phyloP scores from a whole-genome alignment of 1,140 invertebrate species.

The Gyrodactylus salaris region DNA sequence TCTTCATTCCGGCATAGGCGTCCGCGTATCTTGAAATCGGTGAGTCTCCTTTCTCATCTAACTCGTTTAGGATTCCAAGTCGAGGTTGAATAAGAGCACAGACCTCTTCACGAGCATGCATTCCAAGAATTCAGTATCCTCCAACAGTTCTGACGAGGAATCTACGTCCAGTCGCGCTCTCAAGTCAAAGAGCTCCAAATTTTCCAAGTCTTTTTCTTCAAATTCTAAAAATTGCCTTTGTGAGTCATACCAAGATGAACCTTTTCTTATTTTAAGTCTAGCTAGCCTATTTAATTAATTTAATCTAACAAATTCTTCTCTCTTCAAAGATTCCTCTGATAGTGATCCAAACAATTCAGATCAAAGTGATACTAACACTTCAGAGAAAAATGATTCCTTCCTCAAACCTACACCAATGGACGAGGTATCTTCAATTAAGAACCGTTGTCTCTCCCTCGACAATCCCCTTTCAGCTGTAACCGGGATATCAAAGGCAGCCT shows the following conservation, averaged over 20 bases:
- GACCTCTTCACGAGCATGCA: not conserved
- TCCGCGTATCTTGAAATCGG: not conserved
- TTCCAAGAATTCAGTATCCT: not conserved
- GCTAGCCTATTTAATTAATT: too few species aligned
- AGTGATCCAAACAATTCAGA: too few species aligned
- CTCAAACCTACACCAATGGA: not conserved
- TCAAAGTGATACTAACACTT: too few species aligned
- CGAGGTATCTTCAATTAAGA: not conserved
- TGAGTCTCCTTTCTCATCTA: not conserved
- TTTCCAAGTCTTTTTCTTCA: too few species aligned
- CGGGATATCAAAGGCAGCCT: not conserved
- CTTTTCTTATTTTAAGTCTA: too few species aligned
- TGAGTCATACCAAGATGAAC: too few species aligned
- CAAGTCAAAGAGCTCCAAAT: too few species aligned
- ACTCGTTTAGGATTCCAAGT: not conserved
- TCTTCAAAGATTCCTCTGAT: too few species aligned
- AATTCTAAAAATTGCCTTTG: too few species aligned
- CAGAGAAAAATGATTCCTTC: too few species aligned
- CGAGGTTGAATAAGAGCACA: not conserved
- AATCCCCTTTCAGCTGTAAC: not conserved
- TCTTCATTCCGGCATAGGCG: not conserved
- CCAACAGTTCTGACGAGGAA: not conserved
- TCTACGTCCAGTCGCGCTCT: not conserved
- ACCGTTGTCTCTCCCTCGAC: not conserved
- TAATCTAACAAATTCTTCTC: too few species aligned